Evolutionary conservation across 2,888 invertebrate genomes (phyloP).

Genomic region (Chymomyza fuscimana): DNA sequence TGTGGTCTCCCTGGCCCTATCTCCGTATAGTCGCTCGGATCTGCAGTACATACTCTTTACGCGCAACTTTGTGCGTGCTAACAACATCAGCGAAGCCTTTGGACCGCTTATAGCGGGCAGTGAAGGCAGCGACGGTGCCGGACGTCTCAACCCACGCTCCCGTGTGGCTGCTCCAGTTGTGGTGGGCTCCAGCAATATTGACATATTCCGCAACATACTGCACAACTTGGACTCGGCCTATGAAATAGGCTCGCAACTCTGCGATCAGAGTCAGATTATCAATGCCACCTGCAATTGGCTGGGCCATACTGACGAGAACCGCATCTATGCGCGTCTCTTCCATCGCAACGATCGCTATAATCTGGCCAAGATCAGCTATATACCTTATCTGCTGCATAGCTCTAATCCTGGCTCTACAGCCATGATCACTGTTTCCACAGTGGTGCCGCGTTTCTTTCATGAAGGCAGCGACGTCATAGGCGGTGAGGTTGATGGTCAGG

Average conservation of each 20-base stretch:
- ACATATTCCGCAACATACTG: conserved; percentile 93
- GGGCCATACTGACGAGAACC: conserved; percentile 87
- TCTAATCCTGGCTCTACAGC: conserved; percentile 93
- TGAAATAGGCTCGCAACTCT: conserved; percentile 96
- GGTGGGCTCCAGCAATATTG: conserved; percentile 93
- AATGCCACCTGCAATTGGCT: conserved; percentile 97
- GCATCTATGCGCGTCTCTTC: conserved; percentile 87
- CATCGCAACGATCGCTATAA: conserved; percentile 96
- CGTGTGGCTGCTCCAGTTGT: conserved; percentile 96
- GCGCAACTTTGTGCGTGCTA: conserved; percentile 91
- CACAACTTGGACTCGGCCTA: conserved; percentile 94
- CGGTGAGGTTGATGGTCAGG: conserved; percentile 95
- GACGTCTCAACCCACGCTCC: conserved; percentile 92
- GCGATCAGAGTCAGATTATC: conserved; percentile 95
- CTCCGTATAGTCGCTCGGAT: conserved; percentile 91
- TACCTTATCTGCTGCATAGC: conserved; percentile 94
- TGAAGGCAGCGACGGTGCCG: conserved; percentile 80
- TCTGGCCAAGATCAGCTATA: conserved; percentile 93
- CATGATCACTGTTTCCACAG: conserved; percentile 87
- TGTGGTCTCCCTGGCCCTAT: conserved; percentile 92
- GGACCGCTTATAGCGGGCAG: conserved; percentile 81
- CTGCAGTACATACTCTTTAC: conserved; percentile 91
- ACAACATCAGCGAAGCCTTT: conserved; percentile 92
- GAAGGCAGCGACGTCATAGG: conserved; percentile 88
- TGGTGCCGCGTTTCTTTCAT: conserved; percentile 88